Conservation (phyloP, 1,140 invertebrate genomes). For the Hesperophylax magnus region DNA sequence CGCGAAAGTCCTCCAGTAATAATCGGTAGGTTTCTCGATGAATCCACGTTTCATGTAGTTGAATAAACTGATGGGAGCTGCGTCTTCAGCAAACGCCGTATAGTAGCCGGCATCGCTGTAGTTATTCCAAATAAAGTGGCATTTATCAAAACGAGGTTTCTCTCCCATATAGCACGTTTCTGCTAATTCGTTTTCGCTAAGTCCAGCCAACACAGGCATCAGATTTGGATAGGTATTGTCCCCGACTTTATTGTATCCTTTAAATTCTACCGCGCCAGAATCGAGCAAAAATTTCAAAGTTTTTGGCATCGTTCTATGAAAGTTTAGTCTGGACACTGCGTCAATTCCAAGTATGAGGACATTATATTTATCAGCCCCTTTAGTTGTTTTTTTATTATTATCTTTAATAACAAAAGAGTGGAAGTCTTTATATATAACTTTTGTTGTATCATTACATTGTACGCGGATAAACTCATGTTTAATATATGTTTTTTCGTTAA, state of each 20-base stretch:
- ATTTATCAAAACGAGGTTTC: constrained; percentile 70
- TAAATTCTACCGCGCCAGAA: constrained; percentile 77
- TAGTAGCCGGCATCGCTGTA: constrained; percentile 81
- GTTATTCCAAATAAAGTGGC: constrained; percentile 86
- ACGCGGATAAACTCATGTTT: constrained; percentile 76
- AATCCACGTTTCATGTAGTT: constrained; percentile 88
- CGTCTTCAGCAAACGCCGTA: constrained; percentile 87
- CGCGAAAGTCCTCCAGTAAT: constrained; percentile 85
- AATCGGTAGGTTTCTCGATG: constrained; percentile 83
- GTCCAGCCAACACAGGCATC: constrained; percentile 79
- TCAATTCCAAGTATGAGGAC: constrained; percentile 90
- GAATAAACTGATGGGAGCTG: constrained; percentile 80
- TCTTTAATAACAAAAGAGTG: constrained; percentile 76
- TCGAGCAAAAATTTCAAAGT: constrained; percentile 76
- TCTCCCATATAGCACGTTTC: constrained; percentile 73
- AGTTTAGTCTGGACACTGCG: constrained; percentile 88
- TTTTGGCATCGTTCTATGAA: constrained; percentile 85
- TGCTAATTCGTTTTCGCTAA: constrained; percentile 74
- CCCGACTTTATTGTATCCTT: constrained; percentile 87
- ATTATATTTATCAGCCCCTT: constrained; percentile 63
- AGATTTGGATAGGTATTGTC: constrained; percentile 90
- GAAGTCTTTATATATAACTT: constrained; percentile 76
- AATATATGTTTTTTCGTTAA: constrained; percentile 63
- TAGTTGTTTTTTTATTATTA: constrained; percentile 54
- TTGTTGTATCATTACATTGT: constrained; percentile 69